A percentile compares a stretch with the other conserved stretches of the same genome.
These are phyloP conservation scores for Eupithecia inturbata DNA, from an alignment of 2,888 invertebrate genomes.

Conservation along the genomic window DNA sequence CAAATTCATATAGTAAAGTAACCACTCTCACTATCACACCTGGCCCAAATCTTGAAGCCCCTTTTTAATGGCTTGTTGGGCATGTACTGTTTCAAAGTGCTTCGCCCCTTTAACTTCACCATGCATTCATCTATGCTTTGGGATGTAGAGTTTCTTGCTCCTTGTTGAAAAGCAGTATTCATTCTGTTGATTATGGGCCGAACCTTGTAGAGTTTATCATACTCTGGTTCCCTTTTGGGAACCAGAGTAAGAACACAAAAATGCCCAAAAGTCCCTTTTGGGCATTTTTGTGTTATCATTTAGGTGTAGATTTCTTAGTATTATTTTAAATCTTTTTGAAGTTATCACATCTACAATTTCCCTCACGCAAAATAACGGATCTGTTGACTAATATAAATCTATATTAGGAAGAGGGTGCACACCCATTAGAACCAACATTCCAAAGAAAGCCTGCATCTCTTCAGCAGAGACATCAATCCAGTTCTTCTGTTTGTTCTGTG, in stretches of 20 bases:
- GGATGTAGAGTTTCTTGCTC: slow-evolving; percentile 23
- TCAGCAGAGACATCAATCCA: slow-evolving; percentile 32
- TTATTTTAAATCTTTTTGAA: slow-evolving; percentile 35
- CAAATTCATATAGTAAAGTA: too few species aligned
- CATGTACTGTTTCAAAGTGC: slow-evolving; percentile 13
- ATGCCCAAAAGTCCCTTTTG: too few species aligned
- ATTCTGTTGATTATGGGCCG: slow-evolving; percentile 28
- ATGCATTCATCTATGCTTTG: slow-evolving; percentile 33
- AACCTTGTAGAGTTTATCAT: slow-evolving; percentile 38
- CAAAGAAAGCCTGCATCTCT: slow-evolving; percentile 34
- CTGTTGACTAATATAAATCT: slow-evolving; percentile 35
- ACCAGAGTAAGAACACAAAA: too few species aligned
- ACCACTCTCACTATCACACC: slow-evolving; percentile 17
- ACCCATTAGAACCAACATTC: slow-evolving; percentile 32
- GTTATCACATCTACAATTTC: slow-evolving; percentile 35
- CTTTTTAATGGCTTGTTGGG: too few species aligned
- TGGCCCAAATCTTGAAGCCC: too few species aligned
- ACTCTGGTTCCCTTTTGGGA: slow-evolving; percentile 33
- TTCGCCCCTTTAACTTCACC: slow-evolving; percentile 34
- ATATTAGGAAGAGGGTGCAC: slow-evolving; percentile 30
- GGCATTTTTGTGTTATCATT: slow-evolving; percentile 38
- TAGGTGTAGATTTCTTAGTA: slow-evolving; percentile 35
- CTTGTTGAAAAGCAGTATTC: slow-evolving; percentile 28
- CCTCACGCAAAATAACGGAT: slow-evolving; percentile 28
- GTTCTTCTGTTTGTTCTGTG: slow-evolving; percentile 28